Percentiles rank a stretch among this genome's conserved stretches.
Conservation (phyloP, 2,113 vertebrate genomes). For the Heliornis fulica region DNA sequence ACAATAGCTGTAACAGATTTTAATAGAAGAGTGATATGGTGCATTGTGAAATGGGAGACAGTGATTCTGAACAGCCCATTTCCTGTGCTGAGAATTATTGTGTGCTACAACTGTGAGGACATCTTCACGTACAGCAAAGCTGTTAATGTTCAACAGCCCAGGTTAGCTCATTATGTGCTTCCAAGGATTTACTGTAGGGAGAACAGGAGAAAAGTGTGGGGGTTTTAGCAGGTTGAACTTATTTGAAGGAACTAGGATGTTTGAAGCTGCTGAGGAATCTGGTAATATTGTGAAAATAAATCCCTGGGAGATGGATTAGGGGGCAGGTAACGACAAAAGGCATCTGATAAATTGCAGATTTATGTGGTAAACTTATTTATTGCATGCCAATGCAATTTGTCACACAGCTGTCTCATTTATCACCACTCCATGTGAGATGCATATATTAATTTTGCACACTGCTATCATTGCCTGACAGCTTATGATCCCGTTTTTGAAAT, state of each 20-base stretch:
- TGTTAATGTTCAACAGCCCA: background rate
- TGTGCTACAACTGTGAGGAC: background rate
- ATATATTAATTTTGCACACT: constrained; percentile 47
- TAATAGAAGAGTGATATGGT: background rate
- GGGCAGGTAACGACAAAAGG: constrained; percentile 36
- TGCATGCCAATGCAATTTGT: constrained; percentile 20
- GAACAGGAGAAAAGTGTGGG: background rate
- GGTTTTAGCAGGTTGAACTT: background rate
- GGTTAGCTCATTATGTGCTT: background rate
- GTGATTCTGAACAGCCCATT: background rate
- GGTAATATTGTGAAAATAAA: constrained; percentile 25
- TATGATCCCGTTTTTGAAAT: background rate
- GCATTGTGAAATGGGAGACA: background rate
- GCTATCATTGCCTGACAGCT: constrained; percentile 17
- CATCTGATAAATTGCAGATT: constrained; percentile 31
- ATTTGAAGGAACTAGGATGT: background rate
- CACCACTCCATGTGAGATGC: background rate
- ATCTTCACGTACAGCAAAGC: background rate
- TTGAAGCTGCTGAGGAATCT: background rate
- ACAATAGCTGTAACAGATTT: background rate
- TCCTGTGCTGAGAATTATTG: background rate
- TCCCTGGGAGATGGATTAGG: constrained; percentile 29
- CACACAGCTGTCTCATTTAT: constrained; percentile 33
- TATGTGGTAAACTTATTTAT: constrained; percentile 52
- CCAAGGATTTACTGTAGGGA: background rate